phyloP scores from a whole-genome alignment of 2,113 vertebrate genomes.

The Willisornis vidua region DNA sequence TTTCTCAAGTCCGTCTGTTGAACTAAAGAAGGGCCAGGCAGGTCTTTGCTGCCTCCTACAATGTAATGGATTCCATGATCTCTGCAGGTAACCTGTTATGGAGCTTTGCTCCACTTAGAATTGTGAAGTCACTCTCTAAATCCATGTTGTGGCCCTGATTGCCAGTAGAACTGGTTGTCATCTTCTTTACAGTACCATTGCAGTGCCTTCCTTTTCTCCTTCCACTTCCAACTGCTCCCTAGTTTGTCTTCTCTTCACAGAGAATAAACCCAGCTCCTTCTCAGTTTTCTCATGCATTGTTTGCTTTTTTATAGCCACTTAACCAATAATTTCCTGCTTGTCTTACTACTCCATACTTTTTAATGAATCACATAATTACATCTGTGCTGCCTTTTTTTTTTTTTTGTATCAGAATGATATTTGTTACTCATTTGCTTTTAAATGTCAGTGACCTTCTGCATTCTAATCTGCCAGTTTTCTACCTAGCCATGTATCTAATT shows the following conservation, averaged over 20 bases:
- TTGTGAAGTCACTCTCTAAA: neutral
- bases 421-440: neutral
- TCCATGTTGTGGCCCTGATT: neutral
- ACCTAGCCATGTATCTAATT: neutral
- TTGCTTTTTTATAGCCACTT: neutral
- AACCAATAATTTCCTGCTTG: neutral
- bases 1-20: neutral
- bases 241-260: neutral
- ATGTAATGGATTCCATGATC: neutral
- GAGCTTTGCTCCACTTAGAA: neutral
- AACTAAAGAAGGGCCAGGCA: neutral
- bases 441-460: neutral
- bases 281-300: neutral
- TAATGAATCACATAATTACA: neutral
- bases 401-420: neutral
- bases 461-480: neutral
- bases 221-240: neutral
- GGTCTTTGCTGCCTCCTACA: neutral
- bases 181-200: neutral
- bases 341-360: neutral
- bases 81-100: neutral
- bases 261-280: neutral
- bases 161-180: neutral
- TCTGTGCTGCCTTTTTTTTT: fast-evolving
- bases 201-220: neutral